Evolutionary conservation across 2,888 invertebrate species (phyloP), one percentile per base, ranked within the genome.

Genomic region (Sphaeridia pumilis): DNA sequence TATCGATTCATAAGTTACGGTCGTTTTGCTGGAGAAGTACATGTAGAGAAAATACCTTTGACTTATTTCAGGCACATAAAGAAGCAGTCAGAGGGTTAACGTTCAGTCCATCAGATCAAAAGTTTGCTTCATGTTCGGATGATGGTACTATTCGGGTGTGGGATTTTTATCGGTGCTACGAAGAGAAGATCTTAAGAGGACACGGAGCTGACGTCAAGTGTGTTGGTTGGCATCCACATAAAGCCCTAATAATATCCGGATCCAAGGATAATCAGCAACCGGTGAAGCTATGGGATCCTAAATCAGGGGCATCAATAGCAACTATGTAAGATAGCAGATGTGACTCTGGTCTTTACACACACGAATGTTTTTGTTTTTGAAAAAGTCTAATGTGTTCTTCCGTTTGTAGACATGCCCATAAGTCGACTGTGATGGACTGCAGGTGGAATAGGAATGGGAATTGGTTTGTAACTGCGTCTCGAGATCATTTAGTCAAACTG

Each of bases 181-280:
- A 98, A 77, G 98, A 99, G 74, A 81, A 85, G 70, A 88, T 95
- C 67, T 75, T 89, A 46, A 76, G 88, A 75, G 88, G 95, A 64
- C 97, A 97, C 70, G 97, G 97, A 66, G 92, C 95, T 25, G 97
- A 97, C 75, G 97, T 97, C 0, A 95, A 95, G 74, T 94, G 97
- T 74, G 94, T 97, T 4, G 95, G 97, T 71, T 99, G 98, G 98
- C 98, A 99, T 76, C 98, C 98, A 1, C 87, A 89, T 67, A 98
- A 97, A 73, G 86, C 88, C 55, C 79, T 99, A 46, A 83, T 99
- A 65, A 92, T 93, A 36, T 97, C 97, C 2, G 98, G 98, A 17
- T 97, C 95, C 70, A 95, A 98, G 75, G 98, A 99, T 71, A 95
- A 94, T 70, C 98, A 99, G 69, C 98, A 99, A 70, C 98, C 98